A percentile compares a stretch with the other conserved stretches of the same genome.
These are phyloP conservation scores for Sweltsa coloradensis DNA, from an alignment of 1,140 invertebrate genomes.

Conservation along the genomic window DNA sequence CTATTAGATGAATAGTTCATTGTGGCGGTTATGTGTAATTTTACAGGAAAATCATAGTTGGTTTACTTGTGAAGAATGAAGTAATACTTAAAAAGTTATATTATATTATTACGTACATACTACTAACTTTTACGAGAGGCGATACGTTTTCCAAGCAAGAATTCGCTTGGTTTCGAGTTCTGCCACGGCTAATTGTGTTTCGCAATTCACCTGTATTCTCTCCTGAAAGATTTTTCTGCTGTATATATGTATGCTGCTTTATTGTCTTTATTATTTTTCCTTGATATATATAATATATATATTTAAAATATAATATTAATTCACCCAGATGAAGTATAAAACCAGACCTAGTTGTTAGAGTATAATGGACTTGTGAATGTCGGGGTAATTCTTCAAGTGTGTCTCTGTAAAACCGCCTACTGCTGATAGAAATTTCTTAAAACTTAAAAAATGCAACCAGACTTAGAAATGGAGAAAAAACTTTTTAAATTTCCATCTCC, in stretches of 20 bases:
- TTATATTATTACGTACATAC: no score
- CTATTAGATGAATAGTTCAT: conserved; percentile 7
- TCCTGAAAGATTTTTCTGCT: conserved; percentile 6
- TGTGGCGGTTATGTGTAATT: conserved; percentile 8
- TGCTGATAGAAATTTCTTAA: background rate
- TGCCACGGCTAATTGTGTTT: no score
- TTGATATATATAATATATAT: conserved; percentile 9
- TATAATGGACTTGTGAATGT: background rate
- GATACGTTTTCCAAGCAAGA: background rate
- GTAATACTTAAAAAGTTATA: background rate
- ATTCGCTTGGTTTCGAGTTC: no score
- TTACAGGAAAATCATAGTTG: conserved; percentile 2
- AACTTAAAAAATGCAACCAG: conserved; percentile 1
- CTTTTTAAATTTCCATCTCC: no score
- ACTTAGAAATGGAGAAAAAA: conserved; percentile 1
- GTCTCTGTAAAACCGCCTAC: background rate
- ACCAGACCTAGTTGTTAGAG: conserved; percentile 5
- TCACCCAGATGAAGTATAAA: no score
- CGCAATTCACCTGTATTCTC: no score
- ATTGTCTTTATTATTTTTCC: conserved; percentile 2
- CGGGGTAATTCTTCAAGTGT: conserved; percentile 3
- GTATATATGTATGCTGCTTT: conserved; percentile 9
- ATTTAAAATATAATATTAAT: conserved; percentile 5
- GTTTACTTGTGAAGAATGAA: conserved; percentile 5
- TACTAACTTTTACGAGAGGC: background rate